Conservation (phyloP, 2,888 invertebrate species). For the Clistopyga incitator region DNA sequence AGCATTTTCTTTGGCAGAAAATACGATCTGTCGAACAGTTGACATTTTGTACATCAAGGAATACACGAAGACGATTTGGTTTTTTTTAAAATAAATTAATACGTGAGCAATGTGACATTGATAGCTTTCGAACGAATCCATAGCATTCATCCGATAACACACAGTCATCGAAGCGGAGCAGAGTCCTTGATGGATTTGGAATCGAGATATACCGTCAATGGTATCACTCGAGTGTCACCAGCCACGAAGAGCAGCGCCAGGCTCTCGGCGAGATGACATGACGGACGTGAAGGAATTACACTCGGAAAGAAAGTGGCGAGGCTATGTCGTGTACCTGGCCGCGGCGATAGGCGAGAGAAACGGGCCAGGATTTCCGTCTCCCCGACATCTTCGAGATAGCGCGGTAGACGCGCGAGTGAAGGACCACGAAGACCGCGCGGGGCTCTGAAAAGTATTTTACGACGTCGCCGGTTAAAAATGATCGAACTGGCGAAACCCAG, state of each 20-base stretch:
- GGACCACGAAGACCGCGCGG: not conserved
- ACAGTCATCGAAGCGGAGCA: constrained; percentile 10
- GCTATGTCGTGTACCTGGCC: constrained; percentile 24
- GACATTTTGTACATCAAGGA: not conserved
- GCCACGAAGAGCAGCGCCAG: constrained; percentile 1
- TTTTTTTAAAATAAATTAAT: not conserved
- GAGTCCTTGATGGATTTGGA: not conserved
- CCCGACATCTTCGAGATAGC: constrained; percentile 27
- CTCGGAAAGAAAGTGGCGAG: constrained; percentile 29
- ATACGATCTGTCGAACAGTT: too few relatives aligned
- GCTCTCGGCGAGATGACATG: constrained; percentile 33
- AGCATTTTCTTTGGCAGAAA: too few relatives aligned
- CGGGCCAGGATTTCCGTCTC: constrained; percentile 45
- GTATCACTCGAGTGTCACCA: not conserved
- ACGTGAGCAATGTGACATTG: too few relatives aligned
- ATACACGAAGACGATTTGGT: too few relatives aligned
- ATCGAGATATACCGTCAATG: constrained; percentile 22
- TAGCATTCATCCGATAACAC: constrained; percentile 28
- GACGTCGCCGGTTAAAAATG: constrained; percentile 49
- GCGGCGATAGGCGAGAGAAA: constrained; percentile 47
- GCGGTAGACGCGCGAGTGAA: constrained; percentile 5
- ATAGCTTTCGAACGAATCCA: constrained; percentile 10
- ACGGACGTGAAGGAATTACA: constrained; percentile 52
- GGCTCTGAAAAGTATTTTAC: constrained; percentile 56
- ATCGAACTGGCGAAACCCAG: constrained; percentile 10